phyloP scores from a whole-genome alignment of 2,888 invertebrate genomes.

The Pegoplata infirma region DNA sequence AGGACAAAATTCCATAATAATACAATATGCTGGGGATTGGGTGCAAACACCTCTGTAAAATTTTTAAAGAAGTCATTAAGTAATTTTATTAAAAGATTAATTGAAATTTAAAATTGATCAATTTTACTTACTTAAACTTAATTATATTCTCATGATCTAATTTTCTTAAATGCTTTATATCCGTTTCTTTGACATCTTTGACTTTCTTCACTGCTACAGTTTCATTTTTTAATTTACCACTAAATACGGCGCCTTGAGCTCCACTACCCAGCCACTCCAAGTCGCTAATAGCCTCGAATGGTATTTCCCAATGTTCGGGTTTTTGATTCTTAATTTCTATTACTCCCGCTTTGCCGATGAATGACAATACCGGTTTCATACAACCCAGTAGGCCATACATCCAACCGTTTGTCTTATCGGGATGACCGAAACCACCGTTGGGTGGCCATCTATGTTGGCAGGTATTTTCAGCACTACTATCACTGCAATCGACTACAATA shows the following conservation, averaged over 20 bases:
- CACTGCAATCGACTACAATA: conserved; percentile 73
- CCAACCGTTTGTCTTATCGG: conserved; percentile 83
- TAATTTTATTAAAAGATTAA: too few species aligned
- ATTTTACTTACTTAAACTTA: conserved; percentile 80
- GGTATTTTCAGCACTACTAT: conserved; percentile 78
- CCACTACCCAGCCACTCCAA: conserved; percentile 96
- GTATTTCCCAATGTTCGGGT: conserved; percentile 95
- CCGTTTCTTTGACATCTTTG: conserved; percentile 92
- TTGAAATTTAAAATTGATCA: not conserved
- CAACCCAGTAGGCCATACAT: conserved; percentile 92
- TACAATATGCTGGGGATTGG: conserved; percentile 93
- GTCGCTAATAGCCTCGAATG: conserved; percentile 92
- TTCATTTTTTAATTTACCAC: conserved; percentile 89
- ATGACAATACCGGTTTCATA: conserved; percentile 91
- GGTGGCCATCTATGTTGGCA: conserved; percentile 79
- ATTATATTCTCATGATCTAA: conserved; percentile 97
- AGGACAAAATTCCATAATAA: conserved; percentile 99
- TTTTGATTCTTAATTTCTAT: conserved; percentile 82
- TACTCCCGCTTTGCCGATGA: conserved; percentile 88
- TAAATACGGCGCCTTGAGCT: conserved; percentile 97
- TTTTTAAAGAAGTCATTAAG: too few species aligned
- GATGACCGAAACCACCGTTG: conserved; percentile 76
- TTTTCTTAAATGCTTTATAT: conserved; percentile 93
- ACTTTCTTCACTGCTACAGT: conserved; percentile 98
- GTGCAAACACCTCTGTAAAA: conserved; percentile 93